Conservation (phyloP, 2,797 vertebrate species). For the Otolemur crassicaudatus region DNA sequence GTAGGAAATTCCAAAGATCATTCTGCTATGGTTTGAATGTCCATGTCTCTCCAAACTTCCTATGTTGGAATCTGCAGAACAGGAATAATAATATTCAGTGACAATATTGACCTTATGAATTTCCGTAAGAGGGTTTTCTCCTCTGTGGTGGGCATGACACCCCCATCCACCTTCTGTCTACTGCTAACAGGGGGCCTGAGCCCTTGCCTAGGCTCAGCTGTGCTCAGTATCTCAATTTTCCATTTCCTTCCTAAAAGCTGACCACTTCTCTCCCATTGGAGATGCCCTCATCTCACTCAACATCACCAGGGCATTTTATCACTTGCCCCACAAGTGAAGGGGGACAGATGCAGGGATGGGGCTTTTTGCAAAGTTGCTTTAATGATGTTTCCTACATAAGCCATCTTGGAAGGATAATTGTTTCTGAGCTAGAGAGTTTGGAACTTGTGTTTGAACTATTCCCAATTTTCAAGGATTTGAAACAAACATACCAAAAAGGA, state of each 20-base stretch:
- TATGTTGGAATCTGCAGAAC: neutral
- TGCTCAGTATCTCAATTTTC: neutral
- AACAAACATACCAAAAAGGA: neutral
- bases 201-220: neutral
- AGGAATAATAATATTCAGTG: neutral
- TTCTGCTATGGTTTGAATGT: neutral
- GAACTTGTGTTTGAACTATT: neutral
- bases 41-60: neutral
- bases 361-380: neutral
- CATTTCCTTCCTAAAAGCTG: neutral
- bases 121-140: neutral
- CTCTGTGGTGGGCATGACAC: neutral
- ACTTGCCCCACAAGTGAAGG: neutral
- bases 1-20: neutral
- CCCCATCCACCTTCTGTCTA: neutral
- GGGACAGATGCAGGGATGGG: neutral
- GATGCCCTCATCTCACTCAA: neutral
- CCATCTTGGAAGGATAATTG: neutral
- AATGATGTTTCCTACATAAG: neutral
- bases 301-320: neutral
- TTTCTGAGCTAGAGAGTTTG: neutral
- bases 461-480: conserved; percentile 31
- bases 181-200: neutral
- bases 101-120: neutral
- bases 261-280: neutral